Evolutionary conservation across 1,140 invertebrate species (phyloP).

Genomic region (Palaemon carinicauda): DNA sequence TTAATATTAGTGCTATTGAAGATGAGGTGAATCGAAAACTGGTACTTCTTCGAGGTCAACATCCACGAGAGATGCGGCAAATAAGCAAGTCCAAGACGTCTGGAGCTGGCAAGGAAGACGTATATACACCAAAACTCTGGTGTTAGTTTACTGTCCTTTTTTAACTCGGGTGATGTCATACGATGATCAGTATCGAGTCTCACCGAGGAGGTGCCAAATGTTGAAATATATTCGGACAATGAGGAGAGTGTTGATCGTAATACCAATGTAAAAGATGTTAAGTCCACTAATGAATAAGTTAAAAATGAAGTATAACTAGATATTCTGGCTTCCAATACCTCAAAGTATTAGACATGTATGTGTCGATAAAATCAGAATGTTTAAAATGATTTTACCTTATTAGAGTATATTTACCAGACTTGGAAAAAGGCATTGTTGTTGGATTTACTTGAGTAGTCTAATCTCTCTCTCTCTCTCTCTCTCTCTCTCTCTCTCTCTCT

Average conservation of each 20-base stretch:
- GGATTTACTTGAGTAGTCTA: no score
- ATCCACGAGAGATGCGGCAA: not conserved
- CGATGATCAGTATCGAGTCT: not conserved
- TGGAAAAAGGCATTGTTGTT: no score
- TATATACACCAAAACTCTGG: not conserved
- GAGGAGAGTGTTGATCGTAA: not conserved
- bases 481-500: no score
- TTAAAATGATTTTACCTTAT: no score
- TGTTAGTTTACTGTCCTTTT: not conserved
- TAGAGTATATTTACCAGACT: no score
- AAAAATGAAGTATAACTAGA: no score
- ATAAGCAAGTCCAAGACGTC: not conserved
- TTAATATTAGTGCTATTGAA: not conserved
- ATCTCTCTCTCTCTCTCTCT: no score
- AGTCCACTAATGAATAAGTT: no score
- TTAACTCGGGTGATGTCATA: not conserved
- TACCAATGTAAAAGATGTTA: no score
- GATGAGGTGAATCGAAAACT: not conserved
- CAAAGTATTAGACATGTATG: no score
- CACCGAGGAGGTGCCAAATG: not conserved
- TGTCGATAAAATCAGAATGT: no score
- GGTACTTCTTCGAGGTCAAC: not conserved
- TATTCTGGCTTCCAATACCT: no score
- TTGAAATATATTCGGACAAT: not conserved
- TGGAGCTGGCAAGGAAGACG: not conserved